Conservation (phyloP, 2,797 vertebrate genomes). For the Syndactyla subalaris region DNA sequence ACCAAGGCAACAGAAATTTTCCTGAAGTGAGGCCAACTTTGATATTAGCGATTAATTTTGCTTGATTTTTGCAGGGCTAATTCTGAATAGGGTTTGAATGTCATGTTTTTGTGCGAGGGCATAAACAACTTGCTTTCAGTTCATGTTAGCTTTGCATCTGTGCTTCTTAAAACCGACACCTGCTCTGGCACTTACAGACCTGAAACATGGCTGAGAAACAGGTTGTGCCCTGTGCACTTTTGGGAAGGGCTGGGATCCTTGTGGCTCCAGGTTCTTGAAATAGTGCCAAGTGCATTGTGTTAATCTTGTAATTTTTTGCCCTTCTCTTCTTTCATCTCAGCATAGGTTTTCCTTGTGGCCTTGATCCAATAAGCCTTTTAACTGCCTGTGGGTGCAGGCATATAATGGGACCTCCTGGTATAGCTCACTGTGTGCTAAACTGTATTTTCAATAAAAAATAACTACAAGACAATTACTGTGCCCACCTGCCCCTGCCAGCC, state of each 20-base stretch:
- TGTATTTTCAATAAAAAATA: not conserved
- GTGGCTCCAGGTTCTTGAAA: not conserved
- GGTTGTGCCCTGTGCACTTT: rapidly evolving
- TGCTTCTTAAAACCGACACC: not conserved
- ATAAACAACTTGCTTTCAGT: not conserved
- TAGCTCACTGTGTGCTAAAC: not conserved
- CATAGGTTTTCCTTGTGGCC: not conserved
- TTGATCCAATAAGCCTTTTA: not conserved
- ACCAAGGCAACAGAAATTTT: constrained; percentile 63
- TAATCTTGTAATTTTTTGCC: not conserved
- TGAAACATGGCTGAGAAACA: not conserved
- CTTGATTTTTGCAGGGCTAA: constrained; percentile 7
- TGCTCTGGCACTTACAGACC: not conserved
- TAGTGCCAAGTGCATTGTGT: not conserved
- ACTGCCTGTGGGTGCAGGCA: not conserved
- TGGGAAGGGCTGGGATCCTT: not conserved
- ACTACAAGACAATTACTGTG: not conserved
- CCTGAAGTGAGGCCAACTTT: constrained; percentile 46
- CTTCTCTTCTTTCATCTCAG: not conserved
- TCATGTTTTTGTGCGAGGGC: not conserved
- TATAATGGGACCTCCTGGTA: not conserved
- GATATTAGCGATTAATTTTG: constrained; percentile 31
- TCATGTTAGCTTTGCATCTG: not conserved
- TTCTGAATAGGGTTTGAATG: not conserved
- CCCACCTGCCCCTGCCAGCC: not conserved